Evolutionary conservation across 2,888 invertebrate species (phyloP).

Genomic region (Ditylenchus weischeri): DNA sequence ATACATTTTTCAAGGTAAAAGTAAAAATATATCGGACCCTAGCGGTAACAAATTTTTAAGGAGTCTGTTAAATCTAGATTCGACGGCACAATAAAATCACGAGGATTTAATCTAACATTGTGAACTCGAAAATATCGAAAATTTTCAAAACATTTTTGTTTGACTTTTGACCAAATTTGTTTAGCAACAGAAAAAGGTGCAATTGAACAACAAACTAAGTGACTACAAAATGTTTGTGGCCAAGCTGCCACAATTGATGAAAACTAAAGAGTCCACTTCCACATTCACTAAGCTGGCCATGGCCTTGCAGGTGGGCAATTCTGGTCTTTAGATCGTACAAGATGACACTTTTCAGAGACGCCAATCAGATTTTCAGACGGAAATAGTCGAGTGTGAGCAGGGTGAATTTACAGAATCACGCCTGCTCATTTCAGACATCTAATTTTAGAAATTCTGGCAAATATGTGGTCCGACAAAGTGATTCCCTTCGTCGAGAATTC

Average conservation of each 20-base stretch:
- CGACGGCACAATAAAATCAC: too few species aligned
- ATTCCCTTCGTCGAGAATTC: constrained; percentile 85
- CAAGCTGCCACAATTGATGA: constrained; percentile 41
- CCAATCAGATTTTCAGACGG: constrained; percentile 24
- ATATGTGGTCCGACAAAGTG: constrained; percentile 69
- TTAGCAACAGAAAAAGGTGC: constrained; percentile 20
- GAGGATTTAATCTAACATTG: too few species aligned
- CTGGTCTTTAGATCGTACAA: constrained; percentile 28
- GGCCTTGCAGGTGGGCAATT: constrained; percentile 31
- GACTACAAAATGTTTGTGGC: constrained; percentile 42
- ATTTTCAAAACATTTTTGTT: constrained; percentile 7
- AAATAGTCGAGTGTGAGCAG: constrained; percentile 3
- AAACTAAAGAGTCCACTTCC: constrained; percentile 35
- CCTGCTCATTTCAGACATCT: not conserved
- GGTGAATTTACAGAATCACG: too few species aligned
- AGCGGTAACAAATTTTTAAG: too few species aligned
- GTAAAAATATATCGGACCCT: too few species aligned
- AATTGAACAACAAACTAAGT: constrained; percentile 32
- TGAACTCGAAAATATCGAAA: not conserved
- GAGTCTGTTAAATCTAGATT: too few species aligned
- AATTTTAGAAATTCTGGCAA: constrained; percentile 10
- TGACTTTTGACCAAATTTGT: not conserved
- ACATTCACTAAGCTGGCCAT: constrained; percentile 41
- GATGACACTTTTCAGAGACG: constrained; percentile 13
- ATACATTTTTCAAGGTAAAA: too few species aligned